These are phyloP conservation scores for Geococcyx californianus DNA, from an alignment of 2,113 vertebrate genomes.

Conservation along the genomic window DNA sequence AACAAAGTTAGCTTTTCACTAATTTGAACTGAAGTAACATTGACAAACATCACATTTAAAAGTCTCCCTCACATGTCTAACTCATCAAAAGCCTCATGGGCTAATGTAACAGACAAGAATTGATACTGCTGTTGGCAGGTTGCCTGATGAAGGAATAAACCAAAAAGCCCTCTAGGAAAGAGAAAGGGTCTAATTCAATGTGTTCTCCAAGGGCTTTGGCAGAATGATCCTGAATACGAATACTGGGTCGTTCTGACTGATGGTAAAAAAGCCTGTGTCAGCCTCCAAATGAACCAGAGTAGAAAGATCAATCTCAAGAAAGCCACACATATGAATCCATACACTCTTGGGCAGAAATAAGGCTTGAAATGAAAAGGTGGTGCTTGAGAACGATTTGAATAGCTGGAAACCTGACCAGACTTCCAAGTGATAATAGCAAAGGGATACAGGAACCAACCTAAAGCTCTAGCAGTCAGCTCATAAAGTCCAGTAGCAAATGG, in stretches of 20 bases:
- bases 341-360: neutral
- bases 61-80: slow-evolving; percentile 22
- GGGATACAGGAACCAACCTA: neutral
- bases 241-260: slow-evolving; percentile 27
- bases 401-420: slow-evolving; percentile 16
- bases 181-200: slow-evolving; percentile 43
- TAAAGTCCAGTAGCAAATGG: neutral
- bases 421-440: neutral
- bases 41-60: slow-evolving; percentile 24
- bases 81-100: neutral
- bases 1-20: slow-evolving; percentile 19
- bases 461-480: neutral
- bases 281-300: slow-evolving; percentile 18
- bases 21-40: slow-evolving; percentile 11
- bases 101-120: slow-evolving; percentile 22
- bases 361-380: neutral
- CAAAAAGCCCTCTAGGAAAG: slow-evolving; percentile 51
- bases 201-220: slow-evolving; percentile 13
- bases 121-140: slow-evolving; percentile 54
- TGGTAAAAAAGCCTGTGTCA: slow-evolving; percentile 24
- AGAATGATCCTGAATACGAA: slow-evolving; percentile 25
- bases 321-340: neutral
- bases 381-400: neutral
- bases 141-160: slow-evolving; percentile 46
- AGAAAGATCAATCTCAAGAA: slow-evolving; percentile 45